Evolutionary conservation across 2,888 invertebrate species (phyloP).

Genomic region (Pollenia labialis): DNA sequence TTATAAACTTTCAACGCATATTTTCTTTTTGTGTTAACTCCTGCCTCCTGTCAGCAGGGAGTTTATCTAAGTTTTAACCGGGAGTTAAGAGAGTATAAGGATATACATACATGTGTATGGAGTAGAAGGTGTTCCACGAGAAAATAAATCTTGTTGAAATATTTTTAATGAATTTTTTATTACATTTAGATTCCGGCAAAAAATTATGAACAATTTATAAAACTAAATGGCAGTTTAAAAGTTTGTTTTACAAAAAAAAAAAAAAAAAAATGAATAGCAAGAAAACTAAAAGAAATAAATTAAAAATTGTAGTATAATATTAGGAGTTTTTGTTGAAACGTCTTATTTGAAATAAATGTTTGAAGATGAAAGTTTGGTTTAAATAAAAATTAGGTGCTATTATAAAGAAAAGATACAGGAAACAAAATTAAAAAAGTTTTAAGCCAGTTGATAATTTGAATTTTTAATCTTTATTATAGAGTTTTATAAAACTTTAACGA

Average conservation of each 20-base stretch:
- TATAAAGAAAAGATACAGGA: too few relatives aligned
- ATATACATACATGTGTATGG: background rate
- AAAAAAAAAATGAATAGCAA: background rate
- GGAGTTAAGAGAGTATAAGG: background rate
- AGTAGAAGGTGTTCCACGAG: background rate
- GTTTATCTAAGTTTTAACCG: constrained; percentile 29
- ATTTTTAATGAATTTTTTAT: constrained; percentile 69
- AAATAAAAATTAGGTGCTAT: too few relatives aligned
- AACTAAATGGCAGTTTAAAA: constrained; percentile 53
- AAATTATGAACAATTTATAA: constrained; percentile 56
- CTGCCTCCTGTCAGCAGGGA: background rate
- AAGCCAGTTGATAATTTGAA: too few relatives aligned
- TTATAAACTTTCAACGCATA: constrained; percentile 68
- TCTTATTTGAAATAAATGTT: background rate
- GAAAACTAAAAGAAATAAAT: background rate
- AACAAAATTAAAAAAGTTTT: too few relatives aligned
- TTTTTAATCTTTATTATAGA: too few relatives aligned
- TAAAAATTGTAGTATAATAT: constrained; percentile 8
- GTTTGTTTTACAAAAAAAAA: background rate
- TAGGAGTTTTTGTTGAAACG: background rate
- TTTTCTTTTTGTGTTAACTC: constrained; percentile 8
- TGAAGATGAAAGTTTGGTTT: background rate
- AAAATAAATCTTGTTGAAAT: constrained; percentile 67
- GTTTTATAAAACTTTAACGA: too few relatives aligned
- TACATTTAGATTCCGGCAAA: constrained; percentile 44